These are phyloP conservation scores for Dufourea novaeangliae DNA, from an alignment of 1,140 invertebrate genomes.

Conservation along the genomic window DNA sequence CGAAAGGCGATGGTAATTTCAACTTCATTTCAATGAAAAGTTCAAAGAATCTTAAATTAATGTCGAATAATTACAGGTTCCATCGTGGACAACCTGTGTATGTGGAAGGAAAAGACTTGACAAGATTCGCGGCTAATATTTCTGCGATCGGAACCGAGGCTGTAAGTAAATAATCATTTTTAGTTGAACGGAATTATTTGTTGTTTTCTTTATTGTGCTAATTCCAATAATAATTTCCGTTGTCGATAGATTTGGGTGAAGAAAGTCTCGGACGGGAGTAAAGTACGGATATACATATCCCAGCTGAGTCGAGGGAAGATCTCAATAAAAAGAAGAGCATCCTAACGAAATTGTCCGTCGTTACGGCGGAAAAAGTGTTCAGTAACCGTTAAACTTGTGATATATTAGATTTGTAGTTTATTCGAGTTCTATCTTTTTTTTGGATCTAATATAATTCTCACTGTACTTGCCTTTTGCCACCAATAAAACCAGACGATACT, in stretches of 20 bases:
- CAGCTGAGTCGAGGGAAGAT: conserved; percentile 94
- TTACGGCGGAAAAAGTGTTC: conserved; percentile 1
- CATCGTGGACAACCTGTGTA: conserved; percentile 95
- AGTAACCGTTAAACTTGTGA: conserved; percentile 50
- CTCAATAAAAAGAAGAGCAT: conserved; percentile 91
- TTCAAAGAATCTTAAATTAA: neutral
- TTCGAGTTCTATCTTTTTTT: conserved; percentile 31
- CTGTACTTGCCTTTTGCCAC: conserved; percentile 82
- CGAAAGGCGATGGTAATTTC: conserved; percentile 92
- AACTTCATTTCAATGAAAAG: neutral
- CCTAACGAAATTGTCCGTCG: conserved; percentile 74
- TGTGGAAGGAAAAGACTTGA: conserved; percentile 92
- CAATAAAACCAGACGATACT: conserved; percentile 82
- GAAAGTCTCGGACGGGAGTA: conserved; percentile 89
- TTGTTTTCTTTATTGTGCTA: conserved; percentile 27
- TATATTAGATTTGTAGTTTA: conserved; percentile 44
- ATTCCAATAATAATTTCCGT: conserved; percentile 50
- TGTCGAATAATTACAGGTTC: conserved; percentile 83
- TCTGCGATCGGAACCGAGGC: conserved; percentile 93
- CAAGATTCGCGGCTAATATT: conserved; percentile 92
- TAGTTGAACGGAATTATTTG: conserved; percentile 27
- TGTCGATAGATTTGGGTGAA: conserved; percentile 93
- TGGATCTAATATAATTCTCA: conserved; percentile 68
- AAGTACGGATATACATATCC: conserved; percentile 91
- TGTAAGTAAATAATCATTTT: conserved; percentile 83